These are phyloP conservation scores for Camarhynchus parvulus DNA, from an alignment of 2,113 vertebrate species.

Conservation along the genomic window DNA sequence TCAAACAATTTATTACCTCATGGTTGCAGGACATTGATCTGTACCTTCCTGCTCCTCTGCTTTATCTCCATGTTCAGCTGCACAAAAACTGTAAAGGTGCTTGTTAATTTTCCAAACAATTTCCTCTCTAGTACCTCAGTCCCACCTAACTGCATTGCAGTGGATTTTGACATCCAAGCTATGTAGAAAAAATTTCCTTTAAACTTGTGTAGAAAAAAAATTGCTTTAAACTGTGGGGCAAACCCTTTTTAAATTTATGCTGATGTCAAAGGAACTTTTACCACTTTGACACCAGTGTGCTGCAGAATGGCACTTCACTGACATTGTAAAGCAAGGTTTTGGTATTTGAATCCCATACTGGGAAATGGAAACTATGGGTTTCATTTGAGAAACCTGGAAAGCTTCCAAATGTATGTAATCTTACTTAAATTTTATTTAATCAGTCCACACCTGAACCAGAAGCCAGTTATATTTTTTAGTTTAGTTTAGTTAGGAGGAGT, in stretches of 20 bases:
- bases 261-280: neutral
- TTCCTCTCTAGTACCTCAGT: neutral
- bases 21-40: neutral
- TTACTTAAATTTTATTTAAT: neutral
- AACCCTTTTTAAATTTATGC: neutral
- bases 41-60: neutral
- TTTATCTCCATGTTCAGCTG: neutral
- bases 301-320: neutral
- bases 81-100: neutral
- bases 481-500: neutral
- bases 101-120: neutral
- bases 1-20: neutral
- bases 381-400: neutral
- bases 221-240: neutral
- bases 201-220: neutral
- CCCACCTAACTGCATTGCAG: neutral
- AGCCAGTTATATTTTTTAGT: neutral
- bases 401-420: neutral
- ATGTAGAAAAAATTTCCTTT: neutral
- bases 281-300: rapidly evolving
- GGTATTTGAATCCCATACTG: neutral
- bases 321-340: rapidly evolving
- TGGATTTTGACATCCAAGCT: neutral
- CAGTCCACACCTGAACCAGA: neutral
- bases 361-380: neutral